Percentiles rank a stretch among this genome's conserved stretches.
Evolutionary conservation across 2,888 invertebrate genomes (phyloP).

Genomic region (Oscheius onirici): DNA sequence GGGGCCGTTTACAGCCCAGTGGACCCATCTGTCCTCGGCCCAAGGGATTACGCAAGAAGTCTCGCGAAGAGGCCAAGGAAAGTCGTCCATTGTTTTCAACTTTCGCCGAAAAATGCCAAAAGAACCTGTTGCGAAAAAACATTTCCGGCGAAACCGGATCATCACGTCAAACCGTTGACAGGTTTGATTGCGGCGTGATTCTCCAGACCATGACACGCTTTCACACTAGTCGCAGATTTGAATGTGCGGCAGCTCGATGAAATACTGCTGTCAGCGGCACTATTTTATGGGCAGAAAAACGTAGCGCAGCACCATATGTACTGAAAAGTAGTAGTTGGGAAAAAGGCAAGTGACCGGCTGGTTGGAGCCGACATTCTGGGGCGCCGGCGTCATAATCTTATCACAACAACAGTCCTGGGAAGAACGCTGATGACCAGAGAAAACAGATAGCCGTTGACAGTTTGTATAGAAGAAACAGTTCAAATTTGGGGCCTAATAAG

Average conservation of each 20-base stretch:
- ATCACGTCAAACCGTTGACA: neutral
- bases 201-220: conserved; percentile 18
- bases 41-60: conserved; percentile 14
- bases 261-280: conserved; percentile 30
- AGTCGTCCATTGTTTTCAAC: too few relatives aligned
- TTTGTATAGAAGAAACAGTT: conserved; percentile 3
- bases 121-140: neutral
- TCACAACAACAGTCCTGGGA: conserved; percentile 27
- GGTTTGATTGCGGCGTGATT: conserved; percentile 21
- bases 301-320: neutral
- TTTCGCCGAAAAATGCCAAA: neutral
- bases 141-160: conserved; percentile 13
- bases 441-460: conserved; percentile 17
- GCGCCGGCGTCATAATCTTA: conserved; percentile 32
- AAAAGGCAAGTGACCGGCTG: conserved; percentile 3
- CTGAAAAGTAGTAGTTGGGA: neutral
- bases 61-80: neutral
- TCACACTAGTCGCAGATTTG: conserved; percentile 21
- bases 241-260: conserved; percentile 23
- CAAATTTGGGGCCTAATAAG: conserved; percentile 10
- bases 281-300: conserved; percentile 17
- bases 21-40: conserved; percentile 26
- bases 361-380: conserved; percentile 19
- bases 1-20: conserved; percentile 12
- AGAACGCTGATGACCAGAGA: conserved; percentile 21